Conservation (phyloP, 2,888 invertebrate species). For the Philopedon plagiatum region DNA sequence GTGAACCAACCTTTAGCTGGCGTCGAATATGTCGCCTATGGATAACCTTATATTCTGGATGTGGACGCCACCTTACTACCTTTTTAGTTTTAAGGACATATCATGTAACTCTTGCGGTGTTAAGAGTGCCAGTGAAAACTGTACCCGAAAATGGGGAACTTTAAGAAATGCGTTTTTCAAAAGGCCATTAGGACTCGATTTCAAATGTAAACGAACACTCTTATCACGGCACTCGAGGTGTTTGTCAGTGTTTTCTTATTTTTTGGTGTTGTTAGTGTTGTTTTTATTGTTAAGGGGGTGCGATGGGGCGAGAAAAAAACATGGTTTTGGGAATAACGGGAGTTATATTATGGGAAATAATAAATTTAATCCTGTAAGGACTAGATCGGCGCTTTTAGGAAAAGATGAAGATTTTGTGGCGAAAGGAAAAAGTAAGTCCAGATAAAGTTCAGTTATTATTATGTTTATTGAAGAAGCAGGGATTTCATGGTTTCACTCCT, state of each 20-base stretch:
- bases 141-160: neutral
- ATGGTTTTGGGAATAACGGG: slow-evolving; percentile 22
- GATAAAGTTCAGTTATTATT: no score
- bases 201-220: neutral
- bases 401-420: slow-evolving; percentile 63
- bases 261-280: slow-evolving; percentile 45
- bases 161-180: neutral
- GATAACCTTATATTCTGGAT: slow-evolving; percentile 34
- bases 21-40: slow-evolving; percentile 46
- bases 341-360: slow-evolving; percentile 28
- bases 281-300: slow-evolving; percentile 46
- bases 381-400: slow-evolving; percentile 49
- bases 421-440: slow-evolving; percentile 66
- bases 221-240: slow-evolving; percentile 8
- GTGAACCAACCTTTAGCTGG: slow-evolving; percentile 38
- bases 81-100: neutral
- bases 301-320: slow-evolving; percentile 37
- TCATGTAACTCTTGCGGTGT: slow-evolving; percentile 11
- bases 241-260: slow-evolving; percentile 25
- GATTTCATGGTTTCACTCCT: no score
- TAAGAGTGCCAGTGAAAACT: slow-evolving; percentile 2
- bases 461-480: no score
- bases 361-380: slow-evolving; percentile 30
- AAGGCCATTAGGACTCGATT: neutral
- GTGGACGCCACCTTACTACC: slow-evolving; percentile 12